phyloP scores from a whole-genome alignment of 2,888 invertebrate species.

The Hypercompe scribonia region DNA sequence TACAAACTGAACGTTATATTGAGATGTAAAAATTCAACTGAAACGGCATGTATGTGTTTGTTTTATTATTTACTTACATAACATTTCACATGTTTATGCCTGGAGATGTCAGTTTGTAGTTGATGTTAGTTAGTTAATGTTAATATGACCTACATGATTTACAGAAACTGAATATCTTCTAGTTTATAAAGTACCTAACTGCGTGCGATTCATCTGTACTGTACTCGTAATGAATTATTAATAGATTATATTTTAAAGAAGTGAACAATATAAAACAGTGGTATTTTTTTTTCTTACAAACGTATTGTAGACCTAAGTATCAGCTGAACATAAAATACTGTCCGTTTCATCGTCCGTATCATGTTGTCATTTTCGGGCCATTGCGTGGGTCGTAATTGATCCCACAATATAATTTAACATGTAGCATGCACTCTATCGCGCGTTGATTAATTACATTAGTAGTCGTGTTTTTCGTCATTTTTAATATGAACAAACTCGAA shows the following conservation, averaged over 20 bases:
- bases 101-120: background rate
- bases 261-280: background rate
- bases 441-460: constrained; percentile 2
- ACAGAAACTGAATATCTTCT: background rate
- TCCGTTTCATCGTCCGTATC: background rate
- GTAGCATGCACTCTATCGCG: constrained; percentile 4
- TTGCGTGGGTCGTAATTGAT: constrained; percentile 1
- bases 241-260: background rate
- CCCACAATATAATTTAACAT: background rate
- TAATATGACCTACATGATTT: background rate
- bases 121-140: too few relatives aligned
- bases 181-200: background rate
- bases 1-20: background rate
- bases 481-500: background rate
- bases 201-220: background rate
- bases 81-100: background rate
- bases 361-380: background rate
- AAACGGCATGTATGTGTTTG: background rate
- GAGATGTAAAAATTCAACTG: background rate
- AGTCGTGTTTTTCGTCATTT: background rate
- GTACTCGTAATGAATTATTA: background rate
- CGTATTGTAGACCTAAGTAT: background rate
- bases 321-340: background rate
- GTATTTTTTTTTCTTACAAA: background rate
- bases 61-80: background rate